phyloP scores from a whole-genome alignment of 2,113 vertebrate species.

The Cyanoderma ruficeps region DNA sequence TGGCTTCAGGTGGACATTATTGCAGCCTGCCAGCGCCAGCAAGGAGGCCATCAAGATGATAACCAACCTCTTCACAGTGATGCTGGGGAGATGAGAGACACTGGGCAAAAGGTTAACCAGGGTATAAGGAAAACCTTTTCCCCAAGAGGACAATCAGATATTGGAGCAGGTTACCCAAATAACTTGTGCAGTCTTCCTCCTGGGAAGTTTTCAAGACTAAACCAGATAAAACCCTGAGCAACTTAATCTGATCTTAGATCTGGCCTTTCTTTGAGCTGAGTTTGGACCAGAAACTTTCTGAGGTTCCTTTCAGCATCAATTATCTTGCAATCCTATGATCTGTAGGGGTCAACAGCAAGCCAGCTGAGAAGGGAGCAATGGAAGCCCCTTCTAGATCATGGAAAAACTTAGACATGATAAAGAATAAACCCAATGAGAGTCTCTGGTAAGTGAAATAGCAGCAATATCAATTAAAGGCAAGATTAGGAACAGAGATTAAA shows the following conservation, averaged over 20 bases:
- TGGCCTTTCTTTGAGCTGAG: neutral
- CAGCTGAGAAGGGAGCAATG: neutral
- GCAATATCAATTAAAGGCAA: neutral
- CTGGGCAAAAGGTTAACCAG: accelerated
- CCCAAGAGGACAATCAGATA: neutral
- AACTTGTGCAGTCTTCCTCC: neutral
- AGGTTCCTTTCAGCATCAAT: neutral
- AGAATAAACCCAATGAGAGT: neutral
- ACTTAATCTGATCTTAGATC: neutral
- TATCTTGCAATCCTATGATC: neutral
- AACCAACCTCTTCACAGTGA: neutral
- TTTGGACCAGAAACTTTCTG: neutral
- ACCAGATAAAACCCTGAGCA: neutral
- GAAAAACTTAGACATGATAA: neutral
- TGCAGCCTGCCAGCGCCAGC: neutral
- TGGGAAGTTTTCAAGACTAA: neutral
- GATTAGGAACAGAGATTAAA: neutral
- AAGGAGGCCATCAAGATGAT: neutral
- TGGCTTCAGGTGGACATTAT: neutral
- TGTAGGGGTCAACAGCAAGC: neutral
- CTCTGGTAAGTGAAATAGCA: neutral
- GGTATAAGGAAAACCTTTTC: neutral
- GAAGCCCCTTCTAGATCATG: neutral
- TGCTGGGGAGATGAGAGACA: neutral
- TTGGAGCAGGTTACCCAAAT: neutral